These are phyloP conservation scores for Lypha dubia DNA, from an alignment of 2,888 invertebrate species.

Conservation along the genomic window DNA sequence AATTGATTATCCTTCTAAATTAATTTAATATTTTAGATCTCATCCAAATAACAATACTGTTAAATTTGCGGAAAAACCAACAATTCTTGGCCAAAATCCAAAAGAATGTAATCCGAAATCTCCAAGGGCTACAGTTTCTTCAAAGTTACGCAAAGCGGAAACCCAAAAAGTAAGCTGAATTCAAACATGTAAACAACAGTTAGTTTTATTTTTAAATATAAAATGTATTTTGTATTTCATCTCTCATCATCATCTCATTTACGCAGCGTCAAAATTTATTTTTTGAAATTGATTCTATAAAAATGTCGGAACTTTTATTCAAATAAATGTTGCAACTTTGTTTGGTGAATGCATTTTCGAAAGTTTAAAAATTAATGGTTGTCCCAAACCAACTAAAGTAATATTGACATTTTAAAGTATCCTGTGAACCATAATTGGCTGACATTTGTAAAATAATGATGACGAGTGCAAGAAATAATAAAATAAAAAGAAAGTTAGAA, in stretches of 20 bases:
- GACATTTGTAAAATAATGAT: too few species aligned
- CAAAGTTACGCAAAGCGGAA: conserved; percentile 77
- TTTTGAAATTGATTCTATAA: conserved; percentile 72
- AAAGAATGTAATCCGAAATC: conserved; percentile 53
- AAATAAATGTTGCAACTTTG: conserved; percentile 62
- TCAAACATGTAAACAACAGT: not conserved
- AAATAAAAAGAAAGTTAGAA: too few species aligned
- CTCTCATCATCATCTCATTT: conserved; percentile 37
- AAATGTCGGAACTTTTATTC: conserved; percentile 73
- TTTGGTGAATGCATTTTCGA: not conserved
- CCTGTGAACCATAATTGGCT: too few species aligned
- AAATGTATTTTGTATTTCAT: conserved; percentile 39
- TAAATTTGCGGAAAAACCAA: not conserved
- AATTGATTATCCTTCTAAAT: not conserved
- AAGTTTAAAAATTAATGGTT: too few species aligned
- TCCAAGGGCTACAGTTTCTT: conserved; percentile 72
- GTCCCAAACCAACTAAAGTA: too few species aligned
- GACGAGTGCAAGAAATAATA: too few species aligned
- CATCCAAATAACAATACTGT: not conserved
- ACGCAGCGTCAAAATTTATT: conserved; percentile 73
- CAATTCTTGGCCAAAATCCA: conserved; percentile 28
- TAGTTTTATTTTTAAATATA: conserved; percentile 9
- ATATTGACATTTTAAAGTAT: too few species aligned
- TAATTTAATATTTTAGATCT: conserved; percentile 19
- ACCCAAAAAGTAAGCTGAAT: conserved; percentile 78